Evolutionary conservation across 2,113 vertebrate genomes (phyloP).

Genomic region (Leucosticte australis): DNA sequence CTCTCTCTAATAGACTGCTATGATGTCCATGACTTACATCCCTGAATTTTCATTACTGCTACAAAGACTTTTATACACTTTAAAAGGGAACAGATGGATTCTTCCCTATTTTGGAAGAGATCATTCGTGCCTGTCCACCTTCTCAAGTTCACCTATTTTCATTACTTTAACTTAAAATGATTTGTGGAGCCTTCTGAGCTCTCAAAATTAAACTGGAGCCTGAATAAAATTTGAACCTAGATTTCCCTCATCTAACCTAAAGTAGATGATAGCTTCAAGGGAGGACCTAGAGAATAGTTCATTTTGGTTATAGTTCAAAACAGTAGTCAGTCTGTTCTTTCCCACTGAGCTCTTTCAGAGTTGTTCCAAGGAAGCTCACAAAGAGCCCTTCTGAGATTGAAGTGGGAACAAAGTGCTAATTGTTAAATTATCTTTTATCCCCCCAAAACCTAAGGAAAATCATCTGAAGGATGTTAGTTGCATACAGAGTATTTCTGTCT

Average conservation of each 20-base stretch:
- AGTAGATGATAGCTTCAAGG: slow-evolving; percentile 51
- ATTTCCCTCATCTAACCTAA: slow-evolving; percentile 47
- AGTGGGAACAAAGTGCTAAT: slow-evolving; percentile 68
- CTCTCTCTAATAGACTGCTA: slow-evolving; percentile 49
- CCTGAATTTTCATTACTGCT: slow-evolving; percentile 65
- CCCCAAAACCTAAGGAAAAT: slow-evolving; percentile 47
- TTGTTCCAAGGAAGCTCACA: slow-evolving; percentile 55
- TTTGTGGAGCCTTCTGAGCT: slow-evolving; percentile 59
- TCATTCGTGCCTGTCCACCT: slow-evolving; percentile 60
- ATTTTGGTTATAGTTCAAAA: slow-evolving; percentile 63
- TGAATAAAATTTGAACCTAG: slow-evolving; percentile 63
- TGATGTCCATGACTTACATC: slow-evolving; percentile 67
- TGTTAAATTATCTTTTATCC: slow-evolving; percentile 56
- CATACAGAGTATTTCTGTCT: slow-evolving; percentile 63
- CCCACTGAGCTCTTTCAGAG: slow-evolving; percentile 51
- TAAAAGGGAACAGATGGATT: slow-evolving; percentile 67
- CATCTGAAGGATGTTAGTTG: slow-evolving; percentile 54
- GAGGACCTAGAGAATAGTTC: slow-evolving; percentile 54
- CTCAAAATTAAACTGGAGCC: slow-evolving; percentile 54
- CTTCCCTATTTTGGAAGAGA: slow-evolving; percentile 56
- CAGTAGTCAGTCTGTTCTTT: slow-evolving; percentile 51
- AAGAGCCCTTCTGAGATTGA: slow-evolving; percentile 49
- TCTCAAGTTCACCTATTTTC: slow-evolving; percentile 66
- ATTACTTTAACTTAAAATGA: slow-evolving; percentile 62
- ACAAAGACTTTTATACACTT: slow-evolving; percentile 54